A percentile compares a stretch with the other conserved stretches of the same genome.
These are phyloP conservation scores for Melanaphis sacchari DNA, from an alignment of 1,140 invertebrate genomes.

Conservation along the genomic window DNA sequence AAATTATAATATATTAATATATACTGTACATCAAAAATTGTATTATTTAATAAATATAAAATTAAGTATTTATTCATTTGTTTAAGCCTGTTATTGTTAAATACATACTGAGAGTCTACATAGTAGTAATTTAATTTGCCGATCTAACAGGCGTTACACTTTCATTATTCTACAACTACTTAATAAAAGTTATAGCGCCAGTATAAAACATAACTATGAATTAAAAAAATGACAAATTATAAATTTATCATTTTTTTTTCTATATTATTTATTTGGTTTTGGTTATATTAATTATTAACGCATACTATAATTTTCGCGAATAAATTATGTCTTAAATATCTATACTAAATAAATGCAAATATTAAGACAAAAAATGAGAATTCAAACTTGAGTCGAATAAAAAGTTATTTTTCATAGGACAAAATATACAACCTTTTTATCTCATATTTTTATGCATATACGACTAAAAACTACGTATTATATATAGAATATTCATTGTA, in stretches of 20 bases:
- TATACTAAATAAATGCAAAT: background rate
- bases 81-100: background rate
- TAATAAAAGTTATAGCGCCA: background rate
- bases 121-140: background rate
- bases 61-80: background rate
- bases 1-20: background rate
- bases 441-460: background rate
- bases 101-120: background rate
- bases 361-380: background rate
- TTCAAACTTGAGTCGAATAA: background rate
- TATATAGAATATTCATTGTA: background rate
- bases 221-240: background rate
- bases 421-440: background rate
- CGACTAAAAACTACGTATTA: background rate
- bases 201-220: background rate
- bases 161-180: background rate
- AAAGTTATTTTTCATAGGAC: background rate
- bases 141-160: background rate
- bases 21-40: background rate
- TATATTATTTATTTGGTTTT: no score
- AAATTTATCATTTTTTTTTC: no score
- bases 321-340: background rate
- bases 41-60: background rate
- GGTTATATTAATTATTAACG: no score
- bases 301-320: background rate